phyloP scores from a whole-genome alignment of 2,113 vertebrate species.

The Plestiodon gilberti region DNA sequence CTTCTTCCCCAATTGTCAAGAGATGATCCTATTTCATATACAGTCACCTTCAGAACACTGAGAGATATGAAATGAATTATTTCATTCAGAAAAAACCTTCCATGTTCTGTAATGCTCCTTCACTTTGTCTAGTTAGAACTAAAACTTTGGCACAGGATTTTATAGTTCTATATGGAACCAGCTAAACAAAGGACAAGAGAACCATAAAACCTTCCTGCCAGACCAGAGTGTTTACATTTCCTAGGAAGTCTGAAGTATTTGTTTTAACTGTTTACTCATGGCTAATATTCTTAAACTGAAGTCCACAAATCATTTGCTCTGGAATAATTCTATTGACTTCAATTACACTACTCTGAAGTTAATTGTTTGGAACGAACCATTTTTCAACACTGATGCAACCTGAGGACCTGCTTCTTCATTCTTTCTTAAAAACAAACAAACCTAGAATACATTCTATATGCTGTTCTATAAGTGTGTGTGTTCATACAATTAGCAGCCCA shows the following conservation, averaged over 20 bases:
- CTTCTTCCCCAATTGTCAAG: background rate
- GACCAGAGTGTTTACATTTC: conserved; percentile 47
- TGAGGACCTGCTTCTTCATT: background rate
- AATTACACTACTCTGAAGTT: background rate
- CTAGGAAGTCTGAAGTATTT: conserved; percentile 47
- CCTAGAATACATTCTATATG: background rate
- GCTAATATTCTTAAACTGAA: conserved; percentile 35
- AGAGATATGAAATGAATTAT: background rate
- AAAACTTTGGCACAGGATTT: conserved; percentile 51
- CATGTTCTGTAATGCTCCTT: conserved; percentile 9
- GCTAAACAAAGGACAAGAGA: conserved; percentile 31
- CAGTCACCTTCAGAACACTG: background rate
- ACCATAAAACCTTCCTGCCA: conserved; percentile 40
- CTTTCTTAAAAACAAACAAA: background rate
- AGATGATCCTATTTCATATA: background rate
- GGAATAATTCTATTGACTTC: background rate
- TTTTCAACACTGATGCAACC: background rate
- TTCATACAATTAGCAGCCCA: too few relatives aligned
- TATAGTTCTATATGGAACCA: conserved; percentile 30
- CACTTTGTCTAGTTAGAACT: conserved; percentile 43
- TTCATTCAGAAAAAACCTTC: background rate
- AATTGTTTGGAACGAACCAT: background rate
- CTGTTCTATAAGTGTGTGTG: background rate
- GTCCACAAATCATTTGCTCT: background rate
- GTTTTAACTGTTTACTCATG: conserved; percentile 42